Evolutionary conservation across 2,113 vertebrate genomes (phyloP).

Genomic region (Diglossa brunneiventris): DNA sequence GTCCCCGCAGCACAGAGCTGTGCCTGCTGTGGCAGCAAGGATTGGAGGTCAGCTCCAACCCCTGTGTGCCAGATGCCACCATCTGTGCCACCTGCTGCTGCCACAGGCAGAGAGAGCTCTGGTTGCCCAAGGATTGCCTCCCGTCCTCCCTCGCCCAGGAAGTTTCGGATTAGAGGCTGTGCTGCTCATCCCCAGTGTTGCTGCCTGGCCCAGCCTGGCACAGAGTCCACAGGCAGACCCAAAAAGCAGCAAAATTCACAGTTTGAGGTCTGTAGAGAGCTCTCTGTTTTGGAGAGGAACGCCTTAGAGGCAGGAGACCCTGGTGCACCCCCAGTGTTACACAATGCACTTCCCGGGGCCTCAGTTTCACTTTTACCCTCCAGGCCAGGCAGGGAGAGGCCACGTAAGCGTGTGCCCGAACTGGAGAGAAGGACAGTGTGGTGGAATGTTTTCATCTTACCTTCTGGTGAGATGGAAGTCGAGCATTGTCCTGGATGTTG

Average conservation of each 20-base stretch:
- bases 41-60: neutral
- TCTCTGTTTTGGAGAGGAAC: accelerated
- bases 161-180: neutral
- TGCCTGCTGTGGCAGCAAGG: neutral
- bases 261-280: neutral
- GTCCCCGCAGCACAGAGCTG: neutral
- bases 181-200: neutral
- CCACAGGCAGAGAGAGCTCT: neutral
- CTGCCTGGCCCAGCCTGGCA: neutral
- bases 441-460: neutral
- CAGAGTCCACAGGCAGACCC: neutral
- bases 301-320: neutral
- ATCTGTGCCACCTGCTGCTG: neutral
- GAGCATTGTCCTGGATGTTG: accelerated
- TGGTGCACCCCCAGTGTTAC: neutral
- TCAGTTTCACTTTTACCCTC: neutral
- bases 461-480: neutral
- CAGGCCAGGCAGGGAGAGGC: neutral
- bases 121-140: neutral
- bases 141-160: neutral
- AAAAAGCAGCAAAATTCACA: neutral
- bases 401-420: neutral
- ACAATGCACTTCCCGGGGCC: neutral
- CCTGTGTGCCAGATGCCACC: neutral
- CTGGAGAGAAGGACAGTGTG: neutral